These are phyloP conservation scores for Pseudomyrmex concolor DNA, from an alignment of 1,140 invertebrate species.

Conservation along the genomic window DNA sequence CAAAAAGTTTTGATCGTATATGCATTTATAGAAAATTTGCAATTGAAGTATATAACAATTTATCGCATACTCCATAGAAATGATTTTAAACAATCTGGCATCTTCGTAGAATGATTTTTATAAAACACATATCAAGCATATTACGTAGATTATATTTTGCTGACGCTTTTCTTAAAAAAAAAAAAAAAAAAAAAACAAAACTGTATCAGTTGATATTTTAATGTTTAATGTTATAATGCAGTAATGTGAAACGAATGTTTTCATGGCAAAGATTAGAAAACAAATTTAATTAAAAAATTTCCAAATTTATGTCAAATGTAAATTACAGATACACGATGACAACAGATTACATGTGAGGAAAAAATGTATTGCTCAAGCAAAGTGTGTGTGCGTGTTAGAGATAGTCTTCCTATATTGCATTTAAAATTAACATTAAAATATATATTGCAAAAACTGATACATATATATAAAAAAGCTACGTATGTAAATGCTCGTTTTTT, in stretches of 20 bases:
- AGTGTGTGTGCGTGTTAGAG: neutral
- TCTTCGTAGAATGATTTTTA: constrained; percentile 5
- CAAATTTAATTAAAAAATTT: neutral
- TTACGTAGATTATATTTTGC: neutral
- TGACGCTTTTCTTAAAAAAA: neutral
- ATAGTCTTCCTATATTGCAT: constrained; percentile 52
- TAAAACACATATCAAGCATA: neutral
- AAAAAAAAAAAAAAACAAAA: constrained; percentile 1
- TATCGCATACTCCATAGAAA: neutral
- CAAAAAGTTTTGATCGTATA: neutral
- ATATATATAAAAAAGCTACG: neutral
- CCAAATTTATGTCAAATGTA: neutral
- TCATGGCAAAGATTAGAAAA: neutral
- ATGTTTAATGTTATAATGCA: constrained; percentile 15
- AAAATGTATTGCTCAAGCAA: constrained; percentile 33
- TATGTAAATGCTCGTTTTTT: constrained; percentile 18
- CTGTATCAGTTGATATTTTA: constrained; percentile 17
- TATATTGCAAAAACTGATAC: neutral
- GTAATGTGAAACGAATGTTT: constrained; percentile 6
- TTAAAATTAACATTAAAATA: constrained; percentile 44
- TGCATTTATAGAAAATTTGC: constrained; percentile 21
- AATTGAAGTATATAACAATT: constrained; percentile 25
- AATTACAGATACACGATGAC: too few species aligned
- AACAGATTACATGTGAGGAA: neutral
- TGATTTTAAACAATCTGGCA: neutral